phyloP scores from a whole-genome alignment of 2,888 invertebrate genomes.

The Agonopterix alstromeriana region DNA sequence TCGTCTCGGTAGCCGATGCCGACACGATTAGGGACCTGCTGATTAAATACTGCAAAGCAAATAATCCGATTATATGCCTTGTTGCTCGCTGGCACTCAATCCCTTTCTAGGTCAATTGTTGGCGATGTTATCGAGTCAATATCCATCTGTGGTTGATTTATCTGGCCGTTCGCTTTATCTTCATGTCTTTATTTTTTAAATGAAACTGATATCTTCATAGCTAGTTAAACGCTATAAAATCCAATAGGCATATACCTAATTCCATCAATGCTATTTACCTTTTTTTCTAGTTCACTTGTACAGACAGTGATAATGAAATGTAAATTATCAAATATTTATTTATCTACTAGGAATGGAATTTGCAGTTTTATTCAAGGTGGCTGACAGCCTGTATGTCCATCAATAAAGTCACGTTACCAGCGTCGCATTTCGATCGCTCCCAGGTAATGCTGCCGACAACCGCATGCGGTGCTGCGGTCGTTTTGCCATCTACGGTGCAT shows the following conservation, averaged over 20 bases:
- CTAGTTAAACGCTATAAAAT: too few species aligned
- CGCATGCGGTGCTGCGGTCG: conserved; percentile 50
- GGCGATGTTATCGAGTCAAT: conserved; percentile 2
- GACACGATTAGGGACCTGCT: conserved; percentile 41
- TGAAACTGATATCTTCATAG: not conserved
- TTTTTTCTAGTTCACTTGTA: too few species aligned
- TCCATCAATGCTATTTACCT: too few species aligned
- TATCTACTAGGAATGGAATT: not conserved
- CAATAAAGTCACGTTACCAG: conserved; percentile 36
- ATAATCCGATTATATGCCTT: conserved; percentile 46
- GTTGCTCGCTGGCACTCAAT: conserved; percentile 28
- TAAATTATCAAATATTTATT: not conserved
- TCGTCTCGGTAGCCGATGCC: conserved; percentile 52
- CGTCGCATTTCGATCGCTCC: conserved; percentile 34
- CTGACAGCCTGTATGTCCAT: conserved; percentile 11
- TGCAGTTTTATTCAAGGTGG: conserved; percentile 13
- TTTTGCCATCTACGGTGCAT: conserved; percentile 42
- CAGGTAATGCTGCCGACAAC: conserved; percentile 36
- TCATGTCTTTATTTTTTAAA: not conserved
- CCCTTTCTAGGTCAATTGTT: conserved; percentile 34
- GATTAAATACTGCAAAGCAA: conserved; percentile 48
- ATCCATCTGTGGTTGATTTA: conserved; percentile 12
- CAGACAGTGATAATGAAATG: too few species aligned
- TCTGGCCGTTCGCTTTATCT: conserved; percentile 17
- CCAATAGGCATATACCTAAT: too few species aligned